Base-by-base conservation (phyloP, 2,797 vertebrate genomes). In the Bufotes viridis region DNA sequence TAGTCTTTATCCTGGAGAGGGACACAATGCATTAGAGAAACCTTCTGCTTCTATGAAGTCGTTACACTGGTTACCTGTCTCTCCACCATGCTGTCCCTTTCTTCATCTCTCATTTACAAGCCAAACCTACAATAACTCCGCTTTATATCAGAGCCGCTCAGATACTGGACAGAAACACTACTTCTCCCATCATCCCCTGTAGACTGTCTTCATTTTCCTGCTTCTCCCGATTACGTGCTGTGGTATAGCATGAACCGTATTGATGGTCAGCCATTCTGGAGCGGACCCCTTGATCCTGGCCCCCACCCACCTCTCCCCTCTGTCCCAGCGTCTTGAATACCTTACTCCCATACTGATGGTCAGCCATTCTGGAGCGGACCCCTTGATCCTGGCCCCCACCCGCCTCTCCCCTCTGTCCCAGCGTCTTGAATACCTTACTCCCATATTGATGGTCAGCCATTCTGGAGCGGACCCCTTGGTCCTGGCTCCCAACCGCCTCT, bases 1-100 rank as follows among this genome's bases (percentile, higher is more conserved):
- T 89, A 89, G 78, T 89, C 88, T 58, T 89, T 89, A 84, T 89
- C 88, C 88, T 89, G 24, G 63, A 20, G 10, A 55, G 74, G 8
- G 14, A 42, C 14, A 75, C 34, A 53, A 2, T 76, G 42, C 0
- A 53, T 76, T 53, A 76, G 74, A 76, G n/a, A 13, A 20, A 75
- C 1, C 12, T 1, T 5, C 3, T 20, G 13, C 4, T n/a, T 63
- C 61, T 67, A 24, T 67, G 10, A 24, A 24, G 15, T 9, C 7
- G 13, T 72, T 17, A 34, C 69, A 65, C 9, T 65, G 12, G 11
- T 13, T 67, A 67, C 6, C 7, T 34, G 13, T 18, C 26, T 17
- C 8, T 74, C 70, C 70, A 74, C 17, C 8, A 74, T 70, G 26
- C 69, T 74, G 34, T 8, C 42, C 29, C 34, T 74, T 74, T 17